Evolutionary conservation across 2,888 invertebrate species (phyloP).

Genomic region (Zygaena filipendulae): DNA sequence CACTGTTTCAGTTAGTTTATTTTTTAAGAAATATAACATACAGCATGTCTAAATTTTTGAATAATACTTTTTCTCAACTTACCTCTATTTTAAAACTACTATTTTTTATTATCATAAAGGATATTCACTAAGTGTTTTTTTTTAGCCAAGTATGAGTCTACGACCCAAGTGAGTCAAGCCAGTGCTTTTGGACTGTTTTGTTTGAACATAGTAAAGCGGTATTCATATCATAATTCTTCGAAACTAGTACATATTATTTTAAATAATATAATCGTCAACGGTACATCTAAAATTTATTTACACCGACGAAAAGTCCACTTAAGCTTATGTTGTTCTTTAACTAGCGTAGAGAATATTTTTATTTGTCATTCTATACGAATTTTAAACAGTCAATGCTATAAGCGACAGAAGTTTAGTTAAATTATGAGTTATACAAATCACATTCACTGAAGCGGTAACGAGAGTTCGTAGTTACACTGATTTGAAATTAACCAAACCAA

Average conservation of each 20-base stretch:
- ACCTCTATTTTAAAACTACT: slow-evolving; percentile 45
- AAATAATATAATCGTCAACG: too few relatives aligned
- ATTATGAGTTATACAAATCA: too few relatives aligned
- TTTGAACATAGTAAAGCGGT: too few relatives aligned
- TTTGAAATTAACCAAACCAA: too few relatives aligned
- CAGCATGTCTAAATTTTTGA: slow-evolving; percentile 58
- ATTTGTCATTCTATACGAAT: slow-evolving; percentile 29
- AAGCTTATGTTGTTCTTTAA: slow-evolving; percentile 47
- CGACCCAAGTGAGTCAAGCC: slow-evolving; percentile 40
- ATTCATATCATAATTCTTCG: slow-evolving; percentile 19
- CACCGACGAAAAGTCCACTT: slow-evolving; percentile 44
- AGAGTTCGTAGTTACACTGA: too few relatives aligned
- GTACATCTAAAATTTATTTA: too few relatives aligned
- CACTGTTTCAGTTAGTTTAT: too few relatives aligned
- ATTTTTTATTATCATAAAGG: slow-evolving; percentile 54
- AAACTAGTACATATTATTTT: too few relatives aligned
- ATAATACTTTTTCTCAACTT: slow-evolving; percentile 63
- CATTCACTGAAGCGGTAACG: slow-evolving; percentile 50
- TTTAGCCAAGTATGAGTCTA: slow-evolving; percentile 44
- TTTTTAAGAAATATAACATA: slow-evolving; percentile 53
- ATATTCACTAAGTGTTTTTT: slow-evolving; percentile 48
- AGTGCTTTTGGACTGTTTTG: slow-evolving; percentile 32
- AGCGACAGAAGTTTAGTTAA: too few relatives aligned
- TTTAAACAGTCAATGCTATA: slow-evolving; percentile 47
- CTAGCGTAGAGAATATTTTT: too few relatives aligned